These are phyloP conservation scores for Salvelinus alpinus DNA, from an alignment of 2,113 vertebrate genomes.

Conservation along the genomic window DNA sequence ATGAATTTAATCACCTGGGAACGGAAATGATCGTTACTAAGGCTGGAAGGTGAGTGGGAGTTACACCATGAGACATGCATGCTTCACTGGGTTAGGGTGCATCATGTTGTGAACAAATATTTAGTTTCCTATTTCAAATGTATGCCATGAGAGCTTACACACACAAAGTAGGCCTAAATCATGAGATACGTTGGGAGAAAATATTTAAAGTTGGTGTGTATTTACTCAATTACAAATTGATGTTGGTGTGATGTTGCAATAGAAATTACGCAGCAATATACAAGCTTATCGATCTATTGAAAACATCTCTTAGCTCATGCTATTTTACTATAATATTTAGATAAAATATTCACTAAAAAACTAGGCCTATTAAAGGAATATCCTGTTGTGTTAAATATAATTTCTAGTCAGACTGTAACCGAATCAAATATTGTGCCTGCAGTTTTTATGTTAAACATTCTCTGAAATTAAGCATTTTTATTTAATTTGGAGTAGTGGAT, in stretches of 20 bases:
- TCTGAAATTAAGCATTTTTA: no score
- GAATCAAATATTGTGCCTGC: no score
- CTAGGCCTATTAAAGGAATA: neutral
- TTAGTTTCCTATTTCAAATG: neutral
- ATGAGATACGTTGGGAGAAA: neutral
- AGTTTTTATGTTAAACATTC: no score
- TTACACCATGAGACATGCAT: neutral
- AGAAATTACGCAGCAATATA: neutral
- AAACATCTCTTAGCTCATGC: neutral
- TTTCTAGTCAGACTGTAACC: no score
- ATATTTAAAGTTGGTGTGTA: neutral
- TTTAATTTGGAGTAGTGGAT: no score
- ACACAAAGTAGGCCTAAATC: neutral
- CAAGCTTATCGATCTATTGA: neutral
- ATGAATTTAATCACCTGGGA: constrained; percentile 97
- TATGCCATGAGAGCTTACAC: neutral
- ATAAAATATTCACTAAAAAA: no score
- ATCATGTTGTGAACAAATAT: neutral
- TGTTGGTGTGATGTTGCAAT: neutral
- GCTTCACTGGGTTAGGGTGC: neutral
- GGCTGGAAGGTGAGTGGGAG: constrained; percentile 87
- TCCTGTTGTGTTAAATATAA: no score
- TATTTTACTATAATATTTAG: no score
- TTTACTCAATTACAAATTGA: neutral
- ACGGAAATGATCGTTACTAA: constrained; percentile 99